Conservation (phyloP, 2,797 vertebrate genomes). For the Alfaro cultratus region DNA sequence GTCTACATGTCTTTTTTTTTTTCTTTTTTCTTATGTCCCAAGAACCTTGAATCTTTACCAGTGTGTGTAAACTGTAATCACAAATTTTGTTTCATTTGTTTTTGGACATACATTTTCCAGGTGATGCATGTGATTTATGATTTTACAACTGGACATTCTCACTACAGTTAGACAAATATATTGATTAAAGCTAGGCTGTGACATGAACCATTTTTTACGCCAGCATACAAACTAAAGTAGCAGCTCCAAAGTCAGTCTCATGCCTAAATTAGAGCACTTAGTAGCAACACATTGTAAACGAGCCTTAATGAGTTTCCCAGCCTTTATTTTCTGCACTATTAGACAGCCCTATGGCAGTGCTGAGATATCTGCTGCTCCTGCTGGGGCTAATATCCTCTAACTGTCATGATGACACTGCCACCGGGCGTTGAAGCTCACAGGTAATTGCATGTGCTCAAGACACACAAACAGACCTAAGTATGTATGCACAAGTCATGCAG, state of each 20-base stretch:
- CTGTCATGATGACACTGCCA: constrained; percentile 66
- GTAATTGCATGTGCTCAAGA: constrained; percentile 63
- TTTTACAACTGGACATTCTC: background rate
- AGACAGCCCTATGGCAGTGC: constrained; percentile 71
- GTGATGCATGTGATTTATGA: background rate
- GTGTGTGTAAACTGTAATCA: background rate
- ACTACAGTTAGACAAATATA: constrained; percentile 30
- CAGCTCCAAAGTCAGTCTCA: constrained; percentile 60
- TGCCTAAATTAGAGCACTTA: constrained; percentile 67
- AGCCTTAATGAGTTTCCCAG: constrained; percentile 75
- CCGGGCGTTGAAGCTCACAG: constrained; percentile 67
- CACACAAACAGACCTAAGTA: background rate
- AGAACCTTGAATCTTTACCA: background rate
- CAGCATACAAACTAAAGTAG: constrained; percentile 45
- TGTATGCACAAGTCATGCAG: background rate
- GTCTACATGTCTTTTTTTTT: background rate
- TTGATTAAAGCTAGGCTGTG: constrained; percentile 19
- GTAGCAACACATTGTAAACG: constrained; percentile 66
- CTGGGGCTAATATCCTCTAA: constrained; percentile 75
- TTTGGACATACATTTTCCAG: background rate
- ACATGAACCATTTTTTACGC: constrained; percentile 43
- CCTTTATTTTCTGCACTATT: constrained; percentile 84
- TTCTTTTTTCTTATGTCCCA: background rate
- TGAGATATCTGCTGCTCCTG: constrained; percentile 67
- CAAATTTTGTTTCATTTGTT: background rate